A percentile compares a stretch with the other conserved stretches of the same genome.
Conservation (phyloP, 1,140 invertebrate species). For the Sitobion miscanthi region DNA sequence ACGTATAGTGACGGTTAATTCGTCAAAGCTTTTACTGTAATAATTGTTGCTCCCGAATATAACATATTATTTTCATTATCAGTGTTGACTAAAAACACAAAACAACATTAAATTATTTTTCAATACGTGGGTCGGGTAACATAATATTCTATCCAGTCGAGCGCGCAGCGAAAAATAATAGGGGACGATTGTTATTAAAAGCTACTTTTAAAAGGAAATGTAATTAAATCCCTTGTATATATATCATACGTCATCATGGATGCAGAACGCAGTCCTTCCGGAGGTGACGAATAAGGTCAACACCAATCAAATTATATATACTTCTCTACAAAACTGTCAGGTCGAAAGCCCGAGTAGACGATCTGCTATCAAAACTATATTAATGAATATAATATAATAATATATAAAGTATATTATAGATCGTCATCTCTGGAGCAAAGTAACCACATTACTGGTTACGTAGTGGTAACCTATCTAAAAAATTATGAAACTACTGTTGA, state of each 20-base stretch:
- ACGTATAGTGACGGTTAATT: background rate
- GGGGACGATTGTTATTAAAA: background rate
- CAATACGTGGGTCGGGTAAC: background rate
- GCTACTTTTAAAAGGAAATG: background rate
- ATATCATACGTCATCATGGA: background rate
- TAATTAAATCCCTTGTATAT: background rate
- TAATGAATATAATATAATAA: background rate
- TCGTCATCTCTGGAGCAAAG: background rate
- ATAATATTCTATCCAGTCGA: background rate
- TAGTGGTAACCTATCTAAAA: background rate
- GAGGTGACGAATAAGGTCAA: conserved; percentile 25
- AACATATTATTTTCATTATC: background rate
- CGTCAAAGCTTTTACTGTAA: background rate
- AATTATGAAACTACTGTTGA: background rate
- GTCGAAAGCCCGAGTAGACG: background rate
- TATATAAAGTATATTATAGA: background rate
- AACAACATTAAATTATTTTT: background rate
- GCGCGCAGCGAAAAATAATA: background rate
- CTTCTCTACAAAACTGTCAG: background rate
- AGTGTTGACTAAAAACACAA: background rate
- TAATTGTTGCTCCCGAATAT: background rate
- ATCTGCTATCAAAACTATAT: background rate
- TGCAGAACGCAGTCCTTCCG: background rate
- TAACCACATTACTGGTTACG: background rate
- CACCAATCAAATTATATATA: conserved; percentile 23